These are phyloP conservation scores for Drosophila albomicans DNA, from an alignment of 1,140 invertebrate species.

Conservation along the genomic window DNA sequence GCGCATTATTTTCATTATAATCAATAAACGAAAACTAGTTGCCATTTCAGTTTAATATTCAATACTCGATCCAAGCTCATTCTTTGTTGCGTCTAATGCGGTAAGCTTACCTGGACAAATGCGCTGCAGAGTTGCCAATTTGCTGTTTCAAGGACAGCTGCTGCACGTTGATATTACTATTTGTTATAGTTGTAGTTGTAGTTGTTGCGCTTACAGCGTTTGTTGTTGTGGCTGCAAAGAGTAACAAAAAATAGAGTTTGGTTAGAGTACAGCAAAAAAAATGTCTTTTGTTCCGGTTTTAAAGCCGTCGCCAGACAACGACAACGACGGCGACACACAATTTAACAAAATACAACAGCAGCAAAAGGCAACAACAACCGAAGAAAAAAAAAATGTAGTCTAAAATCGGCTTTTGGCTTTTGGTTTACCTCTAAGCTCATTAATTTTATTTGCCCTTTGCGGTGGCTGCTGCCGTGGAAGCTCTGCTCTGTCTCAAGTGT, in stretches of 20 bases:
- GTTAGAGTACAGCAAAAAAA: conserved; percentile 9
- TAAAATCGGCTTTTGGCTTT: conserved; percentile 50
- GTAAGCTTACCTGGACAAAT: conserved; percentile 10
- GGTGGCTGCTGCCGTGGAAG: not conserved
- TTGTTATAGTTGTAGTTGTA: not conserved
- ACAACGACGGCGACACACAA: conserved; percentile 28
- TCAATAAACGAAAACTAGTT: no score
- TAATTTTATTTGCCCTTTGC: conserved; percentile 66
- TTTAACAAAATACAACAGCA: conserved; percentile 18
- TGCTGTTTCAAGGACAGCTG: conserved; percentile 1
- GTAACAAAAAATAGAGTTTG: not conserved
- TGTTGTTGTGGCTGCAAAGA: conserved; percentile 14
- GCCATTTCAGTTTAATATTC: no score
- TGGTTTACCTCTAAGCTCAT: conserved; percentile 58
- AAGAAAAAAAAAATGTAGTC: conserved; percentile 29
- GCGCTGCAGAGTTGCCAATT: conserved; percentile 4
- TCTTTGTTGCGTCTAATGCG: no score
- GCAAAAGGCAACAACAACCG: not conserved
- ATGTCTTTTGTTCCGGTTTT: conserved; percentile 18
- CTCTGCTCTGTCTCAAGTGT: conserved; percentile 49
- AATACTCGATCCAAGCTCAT: no score
- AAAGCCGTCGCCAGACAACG: conserved; percentile 26
- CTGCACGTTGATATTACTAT: conserved; percentile 8
- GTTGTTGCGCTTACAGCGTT: conserved; percentile 1
- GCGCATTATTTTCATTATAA: no score